Conservation (phyloP, 2,113 vertebrate species). For the Apodemus speciosus region DNA sequence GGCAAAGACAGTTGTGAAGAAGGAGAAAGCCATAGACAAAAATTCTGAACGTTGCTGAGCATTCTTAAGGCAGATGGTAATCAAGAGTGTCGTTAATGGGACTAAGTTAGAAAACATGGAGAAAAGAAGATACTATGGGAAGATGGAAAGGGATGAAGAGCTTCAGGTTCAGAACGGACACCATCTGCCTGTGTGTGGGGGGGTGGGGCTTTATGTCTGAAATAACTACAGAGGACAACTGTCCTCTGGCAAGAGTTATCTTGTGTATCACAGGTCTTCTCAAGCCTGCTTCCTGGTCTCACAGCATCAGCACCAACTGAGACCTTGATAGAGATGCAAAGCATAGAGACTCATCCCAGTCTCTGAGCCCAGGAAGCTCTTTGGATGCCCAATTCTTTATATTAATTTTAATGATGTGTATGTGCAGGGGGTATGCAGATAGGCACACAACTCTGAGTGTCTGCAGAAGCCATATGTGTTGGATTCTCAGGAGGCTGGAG, state of each 20-base stretch:
- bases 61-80: not conserved
- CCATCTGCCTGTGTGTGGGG: not conserved
- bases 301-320: not conserved
- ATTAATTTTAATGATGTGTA: not conserved
- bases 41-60: not conserved
- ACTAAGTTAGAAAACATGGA: not conserved
- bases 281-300: not conserved
- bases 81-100: not conserved
- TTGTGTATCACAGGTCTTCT: not conserved
- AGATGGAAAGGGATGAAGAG: not conserved
- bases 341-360: not conserved
- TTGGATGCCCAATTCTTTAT: not conserved
- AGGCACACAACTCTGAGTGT: no score
- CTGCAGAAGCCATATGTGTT: not conserved
- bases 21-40: not conserved
- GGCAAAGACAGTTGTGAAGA: not conserved
- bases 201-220: not conserved
- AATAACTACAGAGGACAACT: not conserved
- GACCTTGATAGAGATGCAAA: slow-evolving; percentile 7
- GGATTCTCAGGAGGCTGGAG: not conserved
- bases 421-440: no score
- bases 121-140: not conserved
- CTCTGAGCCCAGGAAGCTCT: not conserved
- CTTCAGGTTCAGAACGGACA: no score
- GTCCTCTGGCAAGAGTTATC: not conserved